Evolutionary conservation across 2,888 invertebrate species (phyloP), one percentile per base, ranked within the genome.

Genomic region (Homarus gammarus): DNA sequence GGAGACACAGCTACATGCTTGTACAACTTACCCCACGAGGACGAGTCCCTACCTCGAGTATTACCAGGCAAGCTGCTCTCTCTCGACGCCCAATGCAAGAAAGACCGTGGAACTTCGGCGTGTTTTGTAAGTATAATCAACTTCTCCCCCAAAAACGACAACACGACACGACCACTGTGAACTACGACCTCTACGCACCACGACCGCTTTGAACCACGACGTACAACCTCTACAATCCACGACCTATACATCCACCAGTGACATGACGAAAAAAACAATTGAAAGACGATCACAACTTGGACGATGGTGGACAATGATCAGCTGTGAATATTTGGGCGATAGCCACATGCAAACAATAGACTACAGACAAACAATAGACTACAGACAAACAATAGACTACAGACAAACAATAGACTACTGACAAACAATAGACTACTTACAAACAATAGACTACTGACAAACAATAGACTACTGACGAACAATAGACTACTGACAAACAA

Each of bases 1-100:
- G 98, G 98, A 84, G 98, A 98, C 93, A 98, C 98, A 81, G 98
- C 98, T 83, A 98, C 98, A 31, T 98, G 98, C 93, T 95, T 98
- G 90, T 98, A 97, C 94, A 98, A 98, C 94, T 97, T 97, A 31
- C 98, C 98, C 0, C 98, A 98, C 93, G 98, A 98, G 94, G 98
- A 98, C 93, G 97, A 98, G 93, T 97, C 97, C 49, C 94, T 98
- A 93, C 98, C 98, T 27, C 95, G 98, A 93, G 97, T 98, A 78
- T 94, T 98, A 93, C 98, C 98, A 0, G 98, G 98, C 88, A 97
- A 98, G 93, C 94, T 98, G 92, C 95, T 98, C 90, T 97, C 97
- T 10, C 94, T 98, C 93, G 98, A 98, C 94, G 98, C 98, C 49
- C 98, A 98, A 94, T 98, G 98, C 94, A 95, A 98, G 92, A 96